Evolutionary conservation across 37 sponge, comb jelly and placozoan genomes (phyloP).

Genomic region (Ianthella basta): DNA sequence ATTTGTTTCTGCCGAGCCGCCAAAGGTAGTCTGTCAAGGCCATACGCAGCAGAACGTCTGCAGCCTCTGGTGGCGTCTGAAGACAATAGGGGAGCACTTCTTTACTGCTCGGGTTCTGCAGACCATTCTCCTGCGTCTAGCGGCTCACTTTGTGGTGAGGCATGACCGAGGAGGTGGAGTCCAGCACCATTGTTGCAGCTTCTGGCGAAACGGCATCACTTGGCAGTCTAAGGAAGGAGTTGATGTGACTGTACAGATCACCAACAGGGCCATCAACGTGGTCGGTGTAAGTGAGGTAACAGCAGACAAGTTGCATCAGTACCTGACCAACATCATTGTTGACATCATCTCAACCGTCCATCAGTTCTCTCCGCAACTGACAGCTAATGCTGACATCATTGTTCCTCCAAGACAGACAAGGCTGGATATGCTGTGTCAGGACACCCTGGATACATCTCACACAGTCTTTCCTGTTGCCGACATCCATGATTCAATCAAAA

Average conservation of each 20-base stretch:
- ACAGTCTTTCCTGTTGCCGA: too few relatives aligned
- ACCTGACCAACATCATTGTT: too few relatives aligned
- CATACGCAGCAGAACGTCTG: neutral
- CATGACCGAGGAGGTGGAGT: neutral
- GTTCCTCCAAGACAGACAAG: too few relatives aligned
- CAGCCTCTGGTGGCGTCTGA: neutral
- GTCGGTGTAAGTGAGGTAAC: too few relatives aligned
- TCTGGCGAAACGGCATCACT: neutral
- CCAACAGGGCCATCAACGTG: neutral
- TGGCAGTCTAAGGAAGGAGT: neutral
- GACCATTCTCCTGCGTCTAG: neutral
- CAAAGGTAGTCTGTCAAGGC: neutral
- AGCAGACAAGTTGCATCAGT: too few relatives aligned
- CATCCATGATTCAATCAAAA: too few relatives aligned
- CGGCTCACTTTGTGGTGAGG: neutral
- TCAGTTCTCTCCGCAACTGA: too few relatives aligned
- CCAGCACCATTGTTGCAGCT: neutral
- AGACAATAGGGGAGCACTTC: neutral
- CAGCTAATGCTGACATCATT: too few relatives aligned
- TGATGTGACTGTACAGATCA: neutral
- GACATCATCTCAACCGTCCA: too few relatives aligned
- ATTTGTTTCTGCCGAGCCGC: neutral
- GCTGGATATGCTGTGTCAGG: too few relatives aligned
- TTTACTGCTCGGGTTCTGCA: neutral
- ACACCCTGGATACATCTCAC: too few relatives aligned